Evolutionary conservation across 2,888 invertebrate species (phyloP).

Genomic region (Tetragonisca angustula): DNA sequence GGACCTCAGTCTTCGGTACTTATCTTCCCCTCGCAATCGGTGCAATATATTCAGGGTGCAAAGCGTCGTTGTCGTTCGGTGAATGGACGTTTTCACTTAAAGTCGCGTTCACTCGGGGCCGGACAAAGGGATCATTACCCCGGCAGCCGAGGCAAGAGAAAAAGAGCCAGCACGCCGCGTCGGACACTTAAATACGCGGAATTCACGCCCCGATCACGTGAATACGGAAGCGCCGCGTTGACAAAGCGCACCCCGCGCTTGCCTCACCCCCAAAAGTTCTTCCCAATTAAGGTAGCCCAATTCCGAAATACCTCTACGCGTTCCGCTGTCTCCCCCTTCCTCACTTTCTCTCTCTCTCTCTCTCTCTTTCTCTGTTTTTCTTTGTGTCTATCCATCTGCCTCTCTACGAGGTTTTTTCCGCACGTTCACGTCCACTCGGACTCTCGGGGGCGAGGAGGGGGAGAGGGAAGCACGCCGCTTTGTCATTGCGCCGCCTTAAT

Average conservation of each 20-base stretch:
- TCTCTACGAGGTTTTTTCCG: neutral
- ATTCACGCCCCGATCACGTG: conserved; percentile 81
- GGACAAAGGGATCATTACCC: conserved; percentile 82
- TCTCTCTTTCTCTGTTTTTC: neutral
- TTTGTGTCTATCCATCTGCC: no score
- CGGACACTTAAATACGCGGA: conserved; percentile 81
- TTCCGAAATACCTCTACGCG: conserved; percentile 57
- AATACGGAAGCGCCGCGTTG: conserved; percentile 67
- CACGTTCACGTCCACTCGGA: conserved; percentile 1
- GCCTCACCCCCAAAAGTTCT: neutral
- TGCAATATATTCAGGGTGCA: conserved; percentile 81
- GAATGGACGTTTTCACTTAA: conserved; percentile 80
- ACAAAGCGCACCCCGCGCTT: conserved; percentile 36
- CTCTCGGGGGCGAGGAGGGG: neutral
- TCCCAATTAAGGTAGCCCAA: conserved; percentile 73
- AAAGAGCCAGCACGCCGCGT: conserved; percentile 73
- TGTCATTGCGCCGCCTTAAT: conserved; percentile 45
- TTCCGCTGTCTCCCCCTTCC: neutral
- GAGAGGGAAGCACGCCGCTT: conserved; percentile 19
- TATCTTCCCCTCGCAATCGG: conserved; percentile 80
- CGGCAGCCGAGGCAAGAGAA: conserved; percentile 69
- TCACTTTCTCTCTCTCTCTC: no score
- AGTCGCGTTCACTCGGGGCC: conserved; percentile 72
- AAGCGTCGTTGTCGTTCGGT: conserved; percentile 77
- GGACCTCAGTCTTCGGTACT: conserved; percentile 73